These are phyloP conservation scores for Anguilla japonica DNA, from an alignment of 2,113 vertebrate genomes.

Conservation along the genomic window DNA sequence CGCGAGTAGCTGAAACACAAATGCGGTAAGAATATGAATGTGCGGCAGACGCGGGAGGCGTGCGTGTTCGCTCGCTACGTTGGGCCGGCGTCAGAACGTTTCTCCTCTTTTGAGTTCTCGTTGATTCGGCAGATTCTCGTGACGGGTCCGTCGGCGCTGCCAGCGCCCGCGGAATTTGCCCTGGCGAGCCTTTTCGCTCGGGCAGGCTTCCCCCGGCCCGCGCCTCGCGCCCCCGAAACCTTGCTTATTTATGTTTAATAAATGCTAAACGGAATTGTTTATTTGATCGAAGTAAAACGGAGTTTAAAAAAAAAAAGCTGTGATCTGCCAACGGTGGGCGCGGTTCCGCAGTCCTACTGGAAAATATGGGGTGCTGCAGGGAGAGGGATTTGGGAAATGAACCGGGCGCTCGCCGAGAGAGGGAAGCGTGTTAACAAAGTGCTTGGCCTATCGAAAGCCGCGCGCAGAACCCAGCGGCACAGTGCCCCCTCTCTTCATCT, in stretches of 20 bases:
- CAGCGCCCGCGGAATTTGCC: constrained; percentile 66
- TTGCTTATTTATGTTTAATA: constrained; percentile 61
- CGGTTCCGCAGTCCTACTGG: constrained; percentile 35
- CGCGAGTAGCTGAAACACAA: neutral
- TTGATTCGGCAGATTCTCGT: constrained; percentile 53
- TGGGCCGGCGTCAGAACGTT: constrained; percentile 66
- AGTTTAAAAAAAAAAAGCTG: constrained; percentile 48
- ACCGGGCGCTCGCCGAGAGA: neutral
- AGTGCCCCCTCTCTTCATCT: constrained; percentile 47
- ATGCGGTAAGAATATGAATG: neutral
- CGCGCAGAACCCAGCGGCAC: constrained; percentile 33
- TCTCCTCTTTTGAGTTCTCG: constrained; percentile 53
- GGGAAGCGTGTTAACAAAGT: constrained; percentile 12
- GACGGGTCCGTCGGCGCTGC: constrained; percentile 73
- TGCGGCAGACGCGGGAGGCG: constrained; percentile 26
- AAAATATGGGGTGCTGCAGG: constrained; percentile 16
- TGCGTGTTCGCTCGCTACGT: constrained; percentile 46
- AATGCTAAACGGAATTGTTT: constrained; percentile 68
- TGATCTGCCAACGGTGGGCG: constrained; percentile 52
- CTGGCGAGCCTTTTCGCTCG: constrained; percentile 65
- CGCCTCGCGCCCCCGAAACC: constrained; percentile 48
- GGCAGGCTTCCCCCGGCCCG: constrained; percentile 44
- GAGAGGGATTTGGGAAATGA: neutral
- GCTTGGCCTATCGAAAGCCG: constrained; percentile 16
- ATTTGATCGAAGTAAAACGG: constrained; percentile 63